These are phyloP conservation scores for Rhopalosiphum nymphaeae DNA, from an alignment of 2,888 invertebrate genomes.

Conservation along the genomic window DNA sequence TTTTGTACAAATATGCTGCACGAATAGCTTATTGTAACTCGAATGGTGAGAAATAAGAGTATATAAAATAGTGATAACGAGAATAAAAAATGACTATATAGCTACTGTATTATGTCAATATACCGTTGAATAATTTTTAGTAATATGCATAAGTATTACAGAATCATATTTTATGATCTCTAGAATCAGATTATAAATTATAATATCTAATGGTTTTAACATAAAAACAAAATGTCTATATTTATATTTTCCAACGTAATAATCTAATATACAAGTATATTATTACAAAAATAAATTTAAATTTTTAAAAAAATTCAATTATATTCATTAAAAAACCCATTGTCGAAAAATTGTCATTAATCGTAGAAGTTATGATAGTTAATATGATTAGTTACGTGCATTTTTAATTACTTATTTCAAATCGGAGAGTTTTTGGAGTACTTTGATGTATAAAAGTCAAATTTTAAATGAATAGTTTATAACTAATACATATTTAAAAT, in stretches of 20 bases:
- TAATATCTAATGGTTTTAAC: background rate
- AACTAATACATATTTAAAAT: too few species aligned
- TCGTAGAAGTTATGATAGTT: background rate
- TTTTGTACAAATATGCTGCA: too few species aligned
- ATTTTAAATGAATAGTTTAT: too few species aligned
- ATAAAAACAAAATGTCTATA: background rate
- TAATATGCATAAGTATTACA: background rate
- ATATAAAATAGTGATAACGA: background rate
- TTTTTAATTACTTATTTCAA: too few species aligned
- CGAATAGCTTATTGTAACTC: background rate
- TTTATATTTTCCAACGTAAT: background rate
- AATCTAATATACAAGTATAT: background rate
- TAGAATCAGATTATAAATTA: background rate
- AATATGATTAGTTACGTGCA: background rate
- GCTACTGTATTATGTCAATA: background rate
- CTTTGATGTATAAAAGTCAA: too few species aligned
- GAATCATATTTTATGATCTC: background rate
- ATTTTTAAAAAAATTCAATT: background rate
- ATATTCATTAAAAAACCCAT: background rate
- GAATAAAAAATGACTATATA: background rate
- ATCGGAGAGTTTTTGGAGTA: too few species aligned
- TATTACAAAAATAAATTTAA: background rate
- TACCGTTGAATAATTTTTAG: background rate
- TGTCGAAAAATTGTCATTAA: background rate
- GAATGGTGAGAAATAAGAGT: background rate